phyloP scores from a whole-genome alignment of 1,140 invertebrate genomes.

The Asbolus verrucosus region DNA sequence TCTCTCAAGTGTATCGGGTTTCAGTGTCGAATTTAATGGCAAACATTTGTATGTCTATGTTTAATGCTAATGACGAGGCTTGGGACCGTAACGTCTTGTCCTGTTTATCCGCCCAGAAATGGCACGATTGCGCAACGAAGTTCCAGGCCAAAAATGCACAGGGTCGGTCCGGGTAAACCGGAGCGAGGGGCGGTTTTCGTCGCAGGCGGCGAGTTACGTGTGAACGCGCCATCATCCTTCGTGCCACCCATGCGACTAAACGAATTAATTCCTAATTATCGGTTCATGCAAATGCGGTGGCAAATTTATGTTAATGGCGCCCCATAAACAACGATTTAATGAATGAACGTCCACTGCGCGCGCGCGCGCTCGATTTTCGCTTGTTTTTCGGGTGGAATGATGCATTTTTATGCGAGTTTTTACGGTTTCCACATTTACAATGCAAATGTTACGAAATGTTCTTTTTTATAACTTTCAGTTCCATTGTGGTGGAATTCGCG shows the following conservation, averaged over 20 bases:
- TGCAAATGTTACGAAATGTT: slow-evolving; percentile 31
- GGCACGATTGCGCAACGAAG: not conserved
- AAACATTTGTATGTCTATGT: not conserved
- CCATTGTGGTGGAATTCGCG: slow-evolving; percentile 15
- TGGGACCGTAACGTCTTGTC: not conserved
- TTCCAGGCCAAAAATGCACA: too few species aligned
- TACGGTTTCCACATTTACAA: slow-evolving; percentile 2
- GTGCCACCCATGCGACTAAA: slow-evolving; percentile 15
- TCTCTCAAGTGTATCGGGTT: slow-evolving; percentile 20
- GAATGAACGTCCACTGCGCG: slow-evolving; percentile 3
- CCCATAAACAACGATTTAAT: slow-evolving; percentile 37
- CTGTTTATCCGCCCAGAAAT: not conserved
- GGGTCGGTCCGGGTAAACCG: too few species aligned
- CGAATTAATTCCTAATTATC: slow-evolving; percentile 36
- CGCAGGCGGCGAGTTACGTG: slow-evolving; percentile 20
- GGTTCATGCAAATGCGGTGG: slow-evolving; percentile 31
- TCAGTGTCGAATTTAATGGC: not conserved
- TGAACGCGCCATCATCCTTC: slow-evolving; percentile 23
- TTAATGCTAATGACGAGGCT: not conserved
- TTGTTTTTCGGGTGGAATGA: not conserved
- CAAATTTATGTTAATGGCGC: slow-evolving; percentile 26
- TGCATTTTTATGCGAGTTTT: slow-evolving; percentile 14
- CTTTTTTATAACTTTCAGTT: slow-evolving; percentile 15
- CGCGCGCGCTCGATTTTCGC: too few species aligned
- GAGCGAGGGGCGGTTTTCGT: too few species aligned